Percentiles rank a stretch among this genome's conserved stretches.
Conservation (phyloP, 1,140 invertebrate species). For the Zaprionus camerounensis region DNA sequence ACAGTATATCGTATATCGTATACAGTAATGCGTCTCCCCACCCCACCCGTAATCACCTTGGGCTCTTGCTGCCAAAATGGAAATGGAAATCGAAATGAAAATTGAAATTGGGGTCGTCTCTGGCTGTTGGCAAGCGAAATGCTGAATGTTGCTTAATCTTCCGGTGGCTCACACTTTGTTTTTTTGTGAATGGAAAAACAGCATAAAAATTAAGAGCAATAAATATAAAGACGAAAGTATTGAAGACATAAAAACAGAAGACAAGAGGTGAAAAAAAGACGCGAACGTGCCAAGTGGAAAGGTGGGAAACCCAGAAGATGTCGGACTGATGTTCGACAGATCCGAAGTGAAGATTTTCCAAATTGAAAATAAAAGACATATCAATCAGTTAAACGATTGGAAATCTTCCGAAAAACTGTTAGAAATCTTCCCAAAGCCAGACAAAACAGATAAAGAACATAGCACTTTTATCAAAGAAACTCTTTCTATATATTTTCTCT, state of each 20-base stretch:
- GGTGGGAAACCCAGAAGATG: neutral
- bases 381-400: neutral
- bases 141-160: conserved; percentile 74
- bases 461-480: neutral
- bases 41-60: conserved; percentile 59
- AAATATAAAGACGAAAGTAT: conserved; percentile 40
- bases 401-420: neutral
- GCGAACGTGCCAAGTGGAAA: neutral
- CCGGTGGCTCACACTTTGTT: conserved; percentile 62
- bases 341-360: neutral
- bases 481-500: neutral
- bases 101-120: conserved; percentile 68
- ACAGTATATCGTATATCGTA: neutral
- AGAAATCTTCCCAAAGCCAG: neutral
- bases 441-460: neutral
- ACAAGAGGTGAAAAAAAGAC: conserved; percentile 7
- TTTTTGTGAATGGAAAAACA: conserved; percentile 68
- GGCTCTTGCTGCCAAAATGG: conserved; percentile 55
- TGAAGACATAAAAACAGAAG: conserved; percentile 24
- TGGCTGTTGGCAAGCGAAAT: conserved; percentile 58
- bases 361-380: neutral
- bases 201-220: conserved; percentile 46
- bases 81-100: conserved; percentile 68
- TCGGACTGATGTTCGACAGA: neutral
- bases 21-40: conserved; percentile 4